Evolutionary conservation across 2,797 vertebrate species (phyloP).

Genomic region (Psittacula derbiana): DNA sequence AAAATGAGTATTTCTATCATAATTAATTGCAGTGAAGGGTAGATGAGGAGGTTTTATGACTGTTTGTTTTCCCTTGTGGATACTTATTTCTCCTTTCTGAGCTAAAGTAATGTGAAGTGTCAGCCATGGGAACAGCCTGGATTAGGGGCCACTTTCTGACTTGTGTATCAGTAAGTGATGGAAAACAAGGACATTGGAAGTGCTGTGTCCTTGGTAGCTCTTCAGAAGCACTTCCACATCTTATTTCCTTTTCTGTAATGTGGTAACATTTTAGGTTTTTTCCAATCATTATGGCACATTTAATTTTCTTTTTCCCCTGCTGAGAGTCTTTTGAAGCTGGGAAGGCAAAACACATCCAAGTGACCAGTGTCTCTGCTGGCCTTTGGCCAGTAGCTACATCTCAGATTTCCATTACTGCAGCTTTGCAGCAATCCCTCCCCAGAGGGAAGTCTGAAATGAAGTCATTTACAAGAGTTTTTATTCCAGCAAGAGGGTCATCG

Average conservation of each 20-base stretch:
- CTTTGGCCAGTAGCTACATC: background rate
- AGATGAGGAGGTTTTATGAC: background rate
- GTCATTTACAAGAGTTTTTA: background rate
- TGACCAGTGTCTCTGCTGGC: background rate
- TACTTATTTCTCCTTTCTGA: background rate
- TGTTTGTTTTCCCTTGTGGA: background rate
- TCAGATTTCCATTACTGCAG: slow-evolving; percentile 12
- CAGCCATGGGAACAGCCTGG: background rate
- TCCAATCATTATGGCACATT: background rate
- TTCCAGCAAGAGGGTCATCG: background rate
- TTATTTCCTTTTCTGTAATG: background rate
- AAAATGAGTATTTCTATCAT: background rate
- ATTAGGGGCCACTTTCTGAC: background rate
- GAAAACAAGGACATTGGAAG: background rate
- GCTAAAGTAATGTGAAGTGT: background rate
- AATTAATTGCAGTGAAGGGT: background rate
- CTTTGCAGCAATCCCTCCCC: background rate
- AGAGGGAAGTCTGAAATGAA: background rate
- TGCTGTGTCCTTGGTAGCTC: background rate
- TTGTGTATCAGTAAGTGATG: background rate
- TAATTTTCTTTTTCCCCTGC: background rate
- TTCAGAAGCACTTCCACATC: background rate
- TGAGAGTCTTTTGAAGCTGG: background rate
- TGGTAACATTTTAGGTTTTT: background rate
- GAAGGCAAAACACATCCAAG: background rate